Base-by-base conservation (phyloP, 2,888 invertebrate genomes). In the Amphipoea lucens region DNA sequence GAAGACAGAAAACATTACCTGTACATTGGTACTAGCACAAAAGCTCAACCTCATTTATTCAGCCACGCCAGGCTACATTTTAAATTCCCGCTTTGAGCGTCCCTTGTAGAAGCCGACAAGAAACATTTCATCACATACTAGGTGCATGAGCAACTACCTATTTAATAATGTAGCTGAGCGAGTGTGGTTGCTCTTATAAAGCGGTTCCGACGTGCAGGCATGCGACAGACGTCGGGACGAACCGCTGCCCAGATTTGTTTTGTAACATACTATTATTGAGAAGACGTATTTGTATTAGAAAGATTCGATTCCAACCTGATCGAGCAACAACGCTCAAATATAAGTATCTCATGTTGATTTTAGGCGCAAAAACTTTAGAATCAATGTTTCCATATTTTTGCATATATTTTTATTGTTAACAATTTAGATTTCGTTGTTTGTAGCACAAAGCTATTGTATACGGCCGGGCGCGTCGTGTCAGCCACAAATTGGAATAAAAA, bases 151-250 rank as follows among this genome's bases (percentile, higher is more conserved):
- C 77, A 81, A 85, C 84, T 90, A 81, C 79, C 84, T 90, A 88
- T 88, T 88, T 83, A 88, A 90, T 89, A 90, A 90, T 90, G 89
- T 88, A 85, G 85, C 88, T 87, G 85, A 79, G 86, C 87, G 83
- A 84, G 89, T 89, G 89, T 88, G 88, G 90, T 90, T 88, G 87
- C 87, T 92, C 84, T 89, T 90, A 88, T 89, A 87, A 90, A 90
- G 87, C 82, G 86, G 66, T 76, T 80, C 82, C 87, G 80, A 91
- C 92, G 92, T 91, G 91, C 85, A 86, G 91, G 92, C 83, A 93
- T 92, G 90, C 92, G 86, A 79, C 82, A 81, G 83, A 74, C 74
- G 69, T 78, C 71, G 76, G 73, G 79, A 78, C 79, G 76, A 81
- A 74, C 82, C 82, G 69, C 69, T 76, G 82, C 48, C 65, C 76